Conservation (phyloP, 2,797 vertebrate species). For the Tympanoctomys barrerae region DNA sequence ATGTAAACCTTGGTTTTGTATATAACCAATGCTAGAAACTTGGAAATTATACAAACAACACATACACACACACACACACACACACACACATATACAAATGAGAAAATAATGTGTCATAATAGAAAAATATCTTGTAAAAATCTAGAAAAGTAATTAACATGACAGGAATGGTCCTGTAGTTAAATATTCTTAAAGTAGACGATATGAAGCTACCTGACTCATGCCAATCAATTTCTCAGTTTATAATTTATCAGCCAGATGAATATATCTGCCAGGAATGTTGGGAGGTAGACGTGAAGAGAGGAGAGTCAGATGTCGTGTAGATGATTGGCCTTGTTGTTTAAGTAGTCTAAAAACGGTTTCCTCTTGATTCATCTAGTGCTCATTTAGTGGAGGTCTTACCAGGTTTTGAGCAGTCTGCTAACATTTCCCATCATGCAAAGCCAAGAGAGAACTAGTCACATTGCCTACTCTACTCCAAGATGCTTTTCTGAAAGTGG, state of each 20-base stretch:
- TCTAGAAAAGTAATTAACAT: constrained; percentile 29
- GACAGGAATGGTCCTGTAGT: background rate
- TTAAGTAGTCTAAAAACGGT: constrained; percentile 19
- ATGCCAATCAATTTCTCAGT: background rate
- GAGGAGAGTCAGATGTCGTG: background rate
- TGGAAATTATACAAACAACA: constrained; percentile 18
- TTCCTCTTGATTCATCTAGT: constrained; percentile 1
- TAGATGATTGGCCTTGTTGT: background rate
- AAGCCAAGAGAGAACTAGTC: background rate
- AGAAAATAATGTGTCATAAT: background rate
- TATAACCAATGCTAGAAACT: background rate
- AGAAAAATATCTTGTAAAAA: background rate
- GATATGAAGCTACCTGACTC: background rate
- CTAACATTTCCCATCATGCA: constrained; percentile 22
- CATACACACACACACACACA: background rate
- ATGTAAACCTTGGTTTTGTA: background rate
- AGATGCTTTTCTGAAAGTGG: background rate
- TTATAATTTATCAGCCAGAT: background rate
- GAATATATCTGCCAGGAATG: background rate
- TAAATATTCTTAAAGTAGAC: constrained; percentile 32
- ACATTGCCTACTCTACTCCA: background rate
- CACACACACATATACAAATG: background rate
- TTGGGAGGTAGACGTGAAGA: background rate
- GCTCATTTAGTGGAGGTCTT: background rate
- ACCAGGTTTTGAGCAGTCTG: background rate